A percentile compares a stretch with the other conserved stretches of the same genome.
These are phyloP conservation scores for Mugil cephalus DNA, from an alignment of 2,113 vertebrate genomes.

Conservation along the genomic window DNA sequence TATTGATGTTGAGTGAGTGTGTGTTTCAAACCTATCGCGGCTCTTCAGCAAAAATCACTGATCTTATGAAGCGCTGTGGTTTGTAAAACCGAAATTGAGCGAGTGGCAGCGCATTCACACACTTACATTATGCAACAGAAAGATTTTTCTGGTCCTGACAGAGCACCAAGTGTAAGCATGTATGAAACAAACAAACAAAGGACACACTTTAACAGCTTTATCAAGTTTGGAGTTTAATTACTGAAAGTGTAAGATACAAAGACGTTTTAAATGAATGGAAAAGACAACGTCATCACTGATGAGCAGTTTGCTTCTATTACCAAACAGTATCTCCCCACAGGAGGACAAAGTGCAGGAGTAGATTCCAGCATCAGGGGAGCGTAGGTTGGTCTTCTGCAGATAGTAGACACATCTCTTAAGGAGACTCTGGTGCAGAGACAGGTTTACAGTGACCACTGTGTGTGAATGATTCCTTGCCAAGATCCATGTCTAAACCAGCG, in stretches of 20 bases:
- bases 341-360: constrained; percentile 65
- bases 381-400: constrained; percentile 48
- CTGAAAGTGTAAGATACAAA: too few relatives aligned
- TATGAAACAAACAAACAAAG: too few relatives aligned
- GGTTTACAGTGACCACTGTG: constrained; percentile 19
- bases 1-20: background rate
- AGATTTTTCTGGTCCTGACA: too few relatives aligned
- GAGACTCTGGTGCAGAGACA: background rate
- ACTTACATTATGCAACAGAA: too few relatives aligned
- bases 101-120: too few relatives aligned
- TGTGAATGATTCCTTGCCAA: constrained; percentile 57
- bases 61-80: background rate
- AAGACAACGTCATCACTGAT: background rate
- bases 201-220: too few relatives aligned
- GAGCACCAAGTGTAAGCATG: too few relatives aligned
- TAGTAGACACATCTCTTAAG: constrained; percentile 58
- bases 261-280: too few relatives aligned
- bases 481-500: constrained; percentile 64
- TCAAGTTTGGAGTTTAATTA: too few relatives aligned
- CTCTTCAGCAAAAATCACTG: too few relatives aligned
- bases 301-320: constrained; percentile 50
- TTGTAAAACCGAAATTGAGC: background rate
- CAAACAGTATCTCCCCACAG: constrained; percentile 65
- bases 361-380: constrained; percentile 36
- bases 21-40: too few relatives aligned